Evolutionary conservation across 1,140 invertebrate genomes (phyloP), one percentile per base, ranked within the genome.

Genomic region (Cherax destructor): DNA sequence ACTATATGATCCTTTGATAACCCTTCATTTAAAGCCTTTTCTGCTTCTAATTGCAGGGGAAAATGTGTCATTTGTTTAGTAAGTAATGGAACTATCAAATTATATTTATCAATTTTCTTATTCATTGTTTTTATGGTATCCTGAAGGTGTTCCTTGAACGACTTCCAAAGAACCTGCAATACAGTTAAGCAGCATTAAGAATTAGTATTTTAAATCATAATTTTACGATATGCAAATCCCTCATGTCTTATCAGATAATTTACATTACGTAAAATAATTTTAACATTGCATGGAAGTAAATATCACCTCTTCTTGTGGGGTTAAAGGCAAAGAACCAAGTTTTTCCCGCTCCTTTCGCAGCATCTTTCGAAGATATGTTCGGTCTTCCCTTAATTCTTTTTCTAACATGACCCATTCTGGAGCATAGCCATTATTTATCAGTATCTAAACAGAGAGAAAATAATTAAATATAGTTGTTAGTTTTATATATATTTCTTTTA

Each of bases 381-480:
- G 95, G 16, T 97, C 96, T 93, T 96, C 95, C 21, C 96, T 94
- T 77, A 98, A 97, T 93, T 97, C 97, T 94, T 97, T 97, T 89
- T 97, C 96, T 77, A 98, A 94, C 30, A 96, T 96, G 91, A 98
- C 98, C 97, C 97, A 98, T 95, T 98, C 97, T 1, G 98, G 98
- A 3, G 96, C 96, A 93, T 98, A 98, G 10, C 97, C 97, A 95
- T 98, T 98, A 92, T 98, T 97, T 83, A 98, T 97, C 91, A 98
- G 94, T 84, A 98, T 96, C 96, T 96, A 91, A 4, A 94, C 94
- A 91, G 18, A 18, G 52, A 86, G 41, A 52, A 11, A 56, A 41
- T 41, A 41, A 41, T 41, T 41, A 41, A 41, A 41, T 41, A 41
- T 41, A 41, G 30, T 41, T 41, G 30, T 41, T 41, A 41, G 30